Conservation (phyloP, 2,888 invertebrate species). For the Sturmia bella region DNA sequence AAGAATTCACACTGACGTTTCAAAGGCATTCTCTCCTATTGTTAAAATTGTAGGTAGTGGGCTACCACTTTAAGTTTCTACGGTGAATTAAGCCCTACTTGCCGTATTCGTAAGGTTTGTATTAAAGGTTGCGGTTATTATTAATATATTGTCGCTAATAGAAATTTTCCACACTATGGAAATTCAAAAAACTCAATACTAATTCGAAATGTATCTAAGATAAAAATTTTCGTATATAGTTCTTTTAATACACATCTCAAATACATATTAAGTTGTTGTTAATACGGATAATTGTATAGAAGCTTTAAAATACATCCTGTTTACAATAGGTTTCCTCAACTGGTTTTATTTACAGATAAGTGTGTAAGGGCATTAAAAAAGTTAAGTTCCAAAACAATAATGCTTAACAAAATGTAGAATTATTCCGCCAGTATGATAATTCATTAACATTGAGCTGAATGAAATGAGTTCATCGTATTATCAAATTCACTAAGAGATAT, state of each 20-base stretch:
- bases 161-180: too few relatives aligned
- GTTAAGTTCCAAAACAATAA: not conserved
- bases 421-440: slow-evolving; percentile 20
- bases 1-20: too few relatives aligned
- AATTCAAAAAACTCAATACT: too few relatives aligned
- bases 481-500: slow-evolving; percentile 17
- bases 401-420: not conserved
- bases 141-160: too few relatives aligned
- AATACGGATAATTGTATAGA: slow-evolving; percentile 28
- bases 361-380: not conserved
- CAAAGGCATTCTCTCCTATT: too few relatives aligned
- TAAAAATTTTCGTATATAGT: not conserved
- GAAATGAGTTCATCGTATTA: slow-evolving; percentile 43
- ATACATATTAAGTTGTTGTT: not conserved
- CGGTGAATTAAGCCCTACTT: too few relatives aligned
- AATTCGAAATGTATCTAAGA: too few relatives aligned
- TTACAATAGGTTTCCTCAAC: not conserved
- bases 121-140: too few relatives aligned
- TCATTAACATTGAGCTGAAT: slow-evolving; percentile 13
- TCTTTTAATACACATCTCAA: not conserved
- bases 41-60: too few relatives aligned
- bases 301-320: slow-evolving; percentile 38
- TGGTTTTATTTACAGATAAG: not conserved
- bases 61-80: too few relatives aligned
- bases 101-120: too few relatives aligned